A percentile compares a stretch with the other conserved stretches of the same genome.
Evolutionary conservation across 2,888 invertebrate species (phyloP).

Genomic region (Drosophila rubida): DNA sequence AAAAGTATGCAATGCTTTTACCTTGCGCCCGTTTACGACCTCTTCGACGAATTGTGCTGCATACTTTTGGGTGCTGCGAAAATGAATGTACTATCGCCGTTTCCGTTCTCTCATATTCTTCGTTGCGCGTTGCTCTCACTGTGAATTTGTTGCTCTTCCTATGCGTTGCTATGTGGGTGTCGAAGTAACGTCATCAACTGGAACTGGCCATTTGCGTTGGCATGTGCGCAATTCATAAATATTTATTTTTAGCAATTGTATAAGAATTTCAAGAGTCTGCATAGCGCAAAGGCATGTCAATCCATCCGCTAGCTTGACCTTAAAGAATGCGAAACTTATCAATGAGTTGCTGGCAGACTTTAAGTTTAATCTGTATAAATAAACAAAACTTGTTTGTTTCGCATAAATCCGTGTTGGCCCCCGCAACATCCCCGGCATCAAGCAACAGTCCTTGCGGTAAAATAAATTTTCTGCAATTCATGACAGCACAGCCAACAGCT

Average conservation of each 20-base stretch:
- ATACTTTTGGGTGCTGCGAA: conserved; percentile 56
- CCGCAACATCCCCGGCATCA: conserved; percentile 31
- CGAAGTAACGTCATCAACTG: conserved; percentile 65
- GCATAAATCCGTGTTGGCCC: conserved; percentile 59
- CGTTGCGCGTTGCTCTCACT: not conserved
- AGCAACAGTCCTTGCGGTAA: conserved; percentile 69
- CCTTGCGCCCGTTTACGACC: not conserved
- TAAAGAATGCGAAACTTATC: conserved; percentile 60
- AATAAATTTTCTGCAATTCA: conserved; percentile 75
- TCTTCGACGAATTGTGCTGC: conserved; percentile 24
- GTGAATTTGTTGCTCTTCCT: conserved; percentile 1
- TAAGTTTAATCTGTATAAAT: conserved; percentile 63
- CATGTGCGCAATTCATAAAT: conserved; percentile 73
- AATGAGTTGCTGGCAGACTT: conserved; percentile 64
- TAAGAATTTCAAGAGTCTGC: conserved; percentile 40
- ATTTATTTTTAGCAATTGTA: conserved; percentile 64
- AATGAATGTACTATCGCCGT: conserved; percentile 25
- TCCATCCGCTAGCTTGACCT: conserved; percentile 39
- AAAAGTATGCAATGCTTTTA: conserved; percentile 36
- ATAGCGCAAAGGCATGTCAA: conserved; percentile 44
- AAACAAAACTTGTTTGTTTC: conserved; percentile 56
- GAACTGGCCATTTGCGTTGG: conserved; percentile 57
- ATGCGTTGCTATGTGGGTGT: conserved; percentile 29
- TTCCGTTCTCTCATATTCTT: conserved; percentile 11
- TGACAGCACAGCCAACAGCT: conserved; percentile 57